Base-by-base conservation (phyloP, 1,140 invertebrate species). In the Drosophila littoralis region DNA sequence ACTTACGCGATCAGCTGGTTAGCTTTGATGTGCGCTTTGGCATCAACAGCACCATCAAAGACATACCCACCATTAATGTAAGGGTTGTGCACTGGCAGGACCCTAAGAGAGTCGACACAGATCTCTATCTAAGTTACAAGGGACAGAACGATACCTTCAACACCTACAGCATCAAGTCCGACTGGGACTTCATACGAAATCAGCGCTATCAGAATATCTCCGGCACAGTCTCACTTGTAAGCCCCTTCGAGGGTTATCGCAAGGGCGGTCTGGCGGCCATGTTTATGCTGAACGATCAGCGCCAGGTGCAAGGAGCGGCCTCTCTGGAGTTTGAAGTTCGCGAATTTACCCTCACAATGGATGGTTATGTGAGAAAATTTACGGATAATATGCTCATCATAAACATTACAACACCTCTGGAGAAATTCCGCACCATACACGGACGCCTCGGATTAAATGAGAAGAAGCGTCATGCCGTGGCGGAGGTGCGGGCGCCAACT, bases 361-460 rank as follows among this genome's bases (percentile, higher is more conserved):
- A 95, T 94, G 95, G 95, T 6, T 93, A 95, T 81, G 93, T 95
- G 57, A 94, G 93, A 38, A 94, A 94, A 51, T 92, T 96, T 15
- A 95, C 94, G 1, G 94, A 95, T 79, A 95, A 94, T 76, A 95
- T 95, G 94, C 80, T 96, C 4, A 92, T 93, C 15, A 94, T 97
- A 5, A 96, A 96, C 79, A 93, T 96, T 0, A 96, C 95, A 1
- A 96, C 95, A 2, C 95, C 96, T 0, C 92, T 95, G 22, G 94
- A 96, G 57, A 95, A 94, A 55, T 95, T 95, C 70, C 93, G 94
- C 1, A 94, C 93, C 3, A 93, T 96, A 8, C 93, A 93, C 1
- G 96, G 94, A n/a, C 93, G 95, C 32, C 95, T 97, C 77, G 96
- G 95, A 13, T 93, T 96, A 28, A 95, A 95, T 2, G 95, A 96